phyloP scores from a whole-genome alignment of 2,888 invertebrate species.

The Pomacea canaliculata region DNA sequence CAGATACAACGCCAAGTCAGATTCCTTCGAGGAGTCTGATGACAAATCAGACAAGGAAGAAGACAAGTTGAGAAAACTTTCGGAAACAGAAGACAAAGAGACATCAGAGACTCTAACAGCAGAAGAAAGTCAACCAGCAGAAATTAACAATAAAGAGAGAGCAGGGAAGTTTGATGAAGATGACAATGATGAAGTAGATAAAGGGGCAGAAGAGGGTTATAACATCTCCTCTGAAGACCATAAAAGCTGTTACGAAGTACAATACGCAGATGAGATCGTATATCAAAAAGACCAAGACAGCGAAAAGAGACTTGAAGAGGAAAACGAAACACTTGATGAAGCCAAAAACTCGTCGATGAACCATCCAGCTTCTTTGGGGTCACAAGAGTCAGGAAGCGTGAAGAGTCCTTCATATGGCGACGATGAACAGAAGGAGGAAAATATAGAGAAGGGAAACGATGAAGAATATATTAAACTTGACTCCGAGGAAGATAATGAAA shows the following conservation, averaged over 20 bases:
- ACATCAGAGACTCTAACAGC: background rate
- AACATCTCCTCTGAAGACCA: too few species aligned
- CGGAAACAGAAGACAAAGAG: background rate
- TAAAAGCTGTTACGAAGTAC: too few species aligned
- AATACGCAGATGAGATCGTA: too few species aligned
- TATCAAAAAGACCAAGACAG: background rate
- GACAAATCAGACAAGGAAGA: background rate
- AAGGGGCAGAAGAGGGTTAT: background rate
- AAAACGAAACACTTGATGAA: background rate
- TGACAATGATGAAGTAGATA: background rate
- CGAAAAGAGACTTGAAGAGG: background rate
- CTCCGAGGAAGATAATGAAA: constrained; percentile 5
- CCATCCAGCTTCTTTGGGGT: too few species aligned
- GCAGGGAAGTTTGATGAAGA: background rate
- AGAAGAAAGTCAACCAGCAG: too few species aligned
- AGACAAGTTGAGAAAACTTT: background rate
- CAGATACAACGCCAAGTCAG: too few species aligned
- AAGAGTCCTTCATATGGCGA: background rate
- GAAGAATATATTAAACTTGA: background rate
- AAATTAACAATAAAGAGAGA: background rate
- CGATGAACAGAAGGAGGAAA: background rate
- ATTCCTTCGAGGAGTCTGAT: background rate
- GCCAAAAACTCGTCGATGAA: too few species aligned
- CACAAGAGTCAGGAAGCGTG: too few species aligned
- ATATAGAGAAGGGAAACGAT: background rate